Percentiles rank a stretch among this genome's conserved stretches.
Evolutionary conservation across 2,888 invertebrate genomes (phyloP).

Genomic region (Epiblema foenella): DNA sequence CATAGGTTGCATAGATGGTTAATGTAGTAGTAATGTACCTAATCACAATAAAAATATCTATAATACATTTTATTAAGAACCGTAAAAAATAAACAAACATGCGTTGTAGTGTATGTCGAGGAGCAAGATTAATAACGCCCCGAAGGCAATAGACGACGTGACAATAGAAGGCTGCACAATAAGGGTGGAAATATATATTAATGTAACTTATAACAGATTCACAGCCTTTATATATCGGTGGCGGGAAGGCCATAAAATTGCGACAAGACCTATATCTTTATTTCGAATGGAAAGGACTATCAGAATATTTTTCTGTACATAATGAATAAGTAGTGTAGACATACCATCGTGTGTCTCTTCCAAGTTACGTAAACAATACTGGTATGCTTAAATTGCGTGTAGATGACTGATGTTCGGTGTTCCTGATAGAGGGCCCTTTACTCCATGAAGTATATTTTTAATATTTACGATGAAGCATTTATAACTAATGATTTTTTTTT

Average conservation of each 20-base stretch:
- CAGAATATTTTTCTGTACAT: background rate
- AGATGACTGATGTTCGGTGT: too few species aligned
- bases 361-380: too few species aligned
- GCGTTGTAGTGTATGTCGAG: background rate
- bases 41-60: background rate
- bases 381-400: too few species aligned
- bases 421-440: too few species aligned
- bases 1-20: too few species aligned
- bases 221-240: background rate
- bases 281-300: background rate
- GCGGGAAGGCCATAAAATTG: background rate
- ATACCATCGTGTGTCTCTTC: too few species aligned
- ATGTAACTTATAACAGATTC: conserved; percentile 1
- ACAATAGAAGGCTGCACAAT: conserved; percentile 11
- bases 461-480: too few species aligned
- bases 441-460: too few species aligned
- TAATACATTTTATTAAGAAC: background rate
- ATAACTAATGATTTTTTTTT: too few species aligned
- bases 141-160: background rate
- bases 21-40: background rate
- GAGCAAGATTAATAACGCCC: conserved; percentile 13
- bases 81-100: background rate
- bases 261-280: background rate
- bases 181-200: conserved; percentile 7
- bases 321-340: too few species aligned